Evolutionary conservation across 2,888 invertebrate species (phyloP), one percentile per base, ranked within the genome.

Genomic region (Leptarthrus brevirostris): DNA sequence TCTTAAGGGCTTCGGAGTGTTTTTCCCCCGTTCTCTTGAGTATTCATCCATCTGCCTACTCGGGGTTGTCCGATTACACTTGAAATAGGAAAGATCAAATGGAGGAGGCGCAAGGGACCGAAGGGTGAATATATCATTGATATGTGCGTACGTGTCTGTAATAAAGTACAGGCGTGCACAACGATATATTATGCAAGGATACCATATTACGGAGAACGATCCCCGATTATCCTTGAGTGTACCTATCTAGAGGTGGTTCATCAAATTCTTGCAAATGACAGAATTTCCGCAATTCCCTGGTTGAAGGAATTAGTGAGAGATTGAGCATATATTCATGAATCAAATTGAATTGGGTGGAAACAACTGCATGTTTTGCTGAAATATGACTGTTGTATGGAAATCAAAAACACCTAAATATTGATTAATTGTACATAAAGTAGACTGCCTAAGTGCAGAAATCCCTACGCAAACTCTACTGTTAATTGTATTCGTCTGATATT

Each of bases 121-220:
- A 44, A 66, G 47, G 64, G 44, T 24, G 40, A 44, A 47, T 66
- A 66, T 47, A 66, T 66, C 64, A 66, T 16, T 22, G 47, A 47
- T 24, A 44, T 66, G 64, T 66, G 47, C 44, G 64, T 66, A 66
- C 64, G 64, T 66, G 64, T 66, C 64, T 66, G 64, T 36, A 66
- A 69, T 69, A 69, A 69, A 69, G 34, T 52, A 69, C 69, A 69
- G 52, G 52, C 69, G 69, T 69, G 49, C 52, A 52, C 52, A 52
- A 20, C 34, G 30, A 69, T 69, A 30, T 69, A 52, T 69, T 52
- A 69, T 69, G 26, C 52, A 26, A 16, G 66, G 26, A 26, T 22
- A 69, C 52, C 52, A 69, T 52, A 49, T 40, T 12, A 6, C 40
- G 40, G 40, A 40, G n/a, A 40, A 40, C 40, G 40, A n/a, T 6